Conservation (phyloP, 37 sponge, comb jelly and placozoan species). For the Halisarca cf. caerulea region DNA sequence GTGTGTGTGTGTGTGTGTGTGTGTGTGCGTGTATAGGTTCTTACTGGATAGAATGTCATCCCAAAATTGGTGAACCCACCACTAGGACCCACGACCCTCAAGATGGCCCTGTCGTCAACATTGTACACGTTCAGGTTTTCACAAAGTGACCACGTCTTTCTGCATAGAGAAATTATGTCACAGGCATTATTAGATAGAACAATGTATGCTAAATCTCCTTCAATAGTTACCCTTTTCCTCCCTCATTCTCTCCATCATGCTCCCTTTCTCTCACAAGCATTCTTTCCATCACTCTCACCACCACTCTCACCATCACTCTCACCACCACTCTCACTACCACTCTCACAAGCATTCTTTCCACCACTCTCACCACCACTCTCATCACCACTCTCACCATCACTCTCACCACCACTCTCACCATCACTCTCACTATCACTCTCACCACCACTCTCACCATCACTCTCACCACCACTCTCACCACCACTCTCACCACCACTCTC, state of each 20-base stretch:
- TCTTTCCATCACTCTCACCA: no score
- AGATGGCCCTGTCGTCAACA: not conserved
- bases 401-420: not conserved
- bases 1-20: not conserved
- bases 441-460: not conserved
- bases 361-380: no score
- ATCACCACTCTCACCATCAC: no score
- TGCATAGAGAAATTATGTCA: not conserved
- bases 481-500: not conserved
- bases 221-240: no score
- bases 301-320: no score
- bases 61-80: not conserved
- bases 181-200: no score
- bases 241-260: no score
- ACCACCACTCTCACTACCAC: no score
- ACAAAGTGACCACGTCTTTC: conserved; percentile 11
- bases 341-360: no score
- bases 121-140: not conserved
- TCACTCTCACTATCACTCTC: conserved; percentile 27
- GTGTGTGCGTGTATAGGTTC: not conserved
- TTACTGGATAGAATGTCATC: not conserved
- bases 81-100: not conserved
- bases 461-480: not conserved
- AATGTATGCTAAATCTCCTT: no score
- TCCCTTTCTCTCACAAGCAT: no score